These are phyloP conservation scores for Leiothrix lutea DNA, from an alignment of 2,113 vertebrate species.

Conservation along the genomic window DNA sequence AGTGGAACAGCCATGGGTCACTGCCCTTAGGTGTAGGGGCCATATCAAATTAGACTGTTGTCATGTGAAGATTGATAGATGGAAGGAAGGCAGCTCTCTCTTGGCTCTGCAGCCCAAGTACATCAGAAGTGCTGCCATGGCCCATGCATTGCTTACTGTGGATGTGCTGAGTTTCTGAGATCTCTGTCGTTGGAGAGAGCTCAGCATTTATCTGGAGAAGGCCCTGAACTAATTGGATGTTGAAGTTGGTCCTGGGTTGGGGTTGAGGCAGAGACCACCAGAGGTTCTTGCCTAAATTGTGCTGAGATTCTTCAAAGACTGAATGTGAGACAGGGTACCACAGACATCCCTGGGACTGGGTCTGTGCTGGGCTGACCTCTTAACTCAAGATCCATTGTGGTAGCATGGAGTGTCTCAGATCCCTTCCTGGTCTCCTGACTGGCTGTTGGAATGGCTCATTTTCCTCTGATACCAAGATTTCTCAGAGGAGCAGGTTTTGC, in stretches of 20 bases:
- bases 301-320: background rate
- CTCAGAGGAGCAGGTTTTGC: background rate
- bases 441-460: background rate
- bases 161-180: background rate
- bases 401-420: background rate
- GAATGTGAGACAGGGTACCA: background rate
- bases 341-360: background rate
- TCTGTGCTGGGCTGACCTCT: background rate
- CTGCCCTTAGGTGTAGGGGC: background rate
- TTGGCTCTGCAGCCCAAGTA: background rate
- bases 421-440: background rate
- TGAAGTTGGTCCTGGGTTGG: background rate
- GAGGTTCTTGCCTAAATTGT: background rate
- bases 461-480: background rate
- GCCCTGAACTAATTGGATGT: background rate
- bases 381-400: background rate
- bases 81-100: background rate
- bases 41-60: background rate
- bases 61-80: too few relatives aligned
- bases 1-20: background rate
- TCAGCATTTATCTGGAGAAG: background rate
- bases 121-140: accelerated
- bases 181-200: background rate
- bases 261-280: background rate
- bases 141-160: background rate